Conservation (phyloP, 37 sponge, comb jelly and placozoan species). For the Axinella damicornis region DNA sequence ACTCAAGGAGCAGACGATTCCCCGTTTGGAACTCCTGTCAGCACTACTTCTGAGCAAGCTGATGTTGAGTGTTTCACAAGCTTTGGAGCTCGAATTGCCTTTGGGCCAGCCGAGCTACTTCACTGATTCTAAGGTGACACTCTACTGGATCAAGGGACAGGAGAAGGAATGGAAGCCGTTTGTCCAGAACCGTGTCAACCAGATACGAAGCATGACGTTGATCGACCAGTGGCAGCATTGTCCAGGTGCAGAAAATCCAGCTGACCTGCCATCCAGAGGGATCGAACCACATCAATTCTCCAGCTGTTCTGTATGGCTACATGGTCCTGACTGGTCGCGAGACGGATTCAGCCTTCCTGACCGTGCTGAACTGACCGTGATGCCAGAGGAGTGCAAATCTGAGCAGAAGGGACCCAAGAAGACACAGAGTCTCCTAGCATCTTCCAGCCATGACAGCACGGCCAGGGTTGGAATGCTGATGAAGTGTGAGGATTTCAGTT, state of each 20-base stretch:
- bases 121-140: slow-evolving; percentile 35
- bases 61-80: neutral
- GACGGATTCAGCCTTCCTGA: too few relatives aligned
- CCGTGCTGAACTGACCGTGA: too few relatives aligned
- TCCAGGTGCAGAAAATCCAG: too few relatives aligned
- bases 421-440: too few relatives aligned
- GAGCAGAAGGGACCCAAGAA: too few relatives aligned
- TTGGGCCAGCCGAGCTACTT: slow-evolving; percentile 1
- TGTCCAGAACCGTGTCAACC: slow-evolving; percentile 43
- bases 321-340: too few relatives aligned
- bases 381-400: neutral
- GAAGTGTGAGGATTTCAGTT: too few relatives aligned
- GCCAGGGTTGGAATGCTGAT: neutral
- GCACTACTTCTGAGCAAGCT: slow-evolving; percentile 17
- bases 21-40: slow-evolving; percentile 47
- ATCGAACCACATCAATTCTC: too few relatives aligned
- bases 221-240: too few relatives aligned
- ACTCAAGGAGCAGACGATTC: slow-evolving; percentile 16
- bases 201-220: neutral
- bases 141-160: slow-evolving; percentile 21
- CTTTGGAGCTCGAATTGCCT: neutral
- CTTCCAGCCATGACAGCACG: too few relatives aligned
- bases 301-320: too few relatives aligned
- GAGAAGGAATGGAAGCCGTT: slow-evolving; percentile 49
- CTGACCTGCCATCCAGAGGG: too few relatives aligned